phyloP scores from a whole-genome alignment of 2,888 invertebrate genomes.

The Antheraea yamamai region DNA sequence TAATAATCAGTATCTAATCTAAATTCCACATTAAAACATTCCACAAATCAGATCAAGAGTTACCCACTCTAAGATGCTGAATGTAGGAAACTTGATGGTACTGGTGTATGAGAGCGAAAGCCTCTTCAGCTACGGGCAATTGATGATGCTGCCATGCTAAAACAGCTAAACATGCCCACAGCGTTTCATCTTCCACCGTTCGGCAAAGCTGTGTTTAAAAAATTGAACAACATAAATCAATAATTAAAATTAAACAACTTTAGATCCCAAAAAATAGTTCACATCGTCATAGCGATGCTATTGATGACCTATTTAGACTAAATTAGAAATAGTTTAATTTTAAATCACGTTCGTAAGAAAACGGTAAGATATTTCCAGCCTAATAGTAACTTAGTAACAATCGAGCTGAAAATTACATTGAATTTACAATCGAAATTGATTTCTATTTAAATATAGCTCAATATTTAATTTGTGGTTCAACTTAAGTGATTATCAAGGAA shows the following conservation, averaged over 20 bases:
- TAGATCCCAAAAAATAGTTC: neutral
- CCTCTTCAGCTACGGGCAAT: conserved; percentile 95
- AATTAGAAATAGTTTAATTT: neutral
- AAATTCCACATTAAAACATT: too few species aligned
- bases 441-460: neutral
- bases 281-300: neutral
- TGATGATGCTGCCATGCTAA: conserved; percentile 94
- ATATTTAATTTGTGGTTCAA: neutral
- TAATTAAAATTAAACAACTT: neutral
- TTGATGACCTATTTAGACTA: neutral
- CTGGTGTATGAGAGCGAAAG: conserved; percentile 87
- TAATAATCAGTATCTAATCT: neutral
- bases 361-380: too few species aligned
- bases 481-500: neutral
- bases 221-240: neutral
- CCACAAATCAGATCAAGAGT: neutral
- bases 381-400: too few species aligned
- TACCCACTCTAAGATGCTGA: conserved; percentile 88
- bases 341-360: neutral
- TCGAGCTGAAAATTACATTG: too few species aligned
- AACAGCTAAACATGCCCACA: conserved; percentile 98
- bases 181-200: conserved; percentile 79
- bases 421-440: too few species aligned
- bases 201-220: conserved; percentile 64
- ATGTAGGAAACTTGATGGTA: conserved; percentile 92